A percentile compares a stretch with the other conserved stretches of the same genome.
These are phyloP conservation scores for Listronotus bonariensis DNA, from an alignment of 1,140 invertebrate species.

Conservation along the genomic window DNA sequence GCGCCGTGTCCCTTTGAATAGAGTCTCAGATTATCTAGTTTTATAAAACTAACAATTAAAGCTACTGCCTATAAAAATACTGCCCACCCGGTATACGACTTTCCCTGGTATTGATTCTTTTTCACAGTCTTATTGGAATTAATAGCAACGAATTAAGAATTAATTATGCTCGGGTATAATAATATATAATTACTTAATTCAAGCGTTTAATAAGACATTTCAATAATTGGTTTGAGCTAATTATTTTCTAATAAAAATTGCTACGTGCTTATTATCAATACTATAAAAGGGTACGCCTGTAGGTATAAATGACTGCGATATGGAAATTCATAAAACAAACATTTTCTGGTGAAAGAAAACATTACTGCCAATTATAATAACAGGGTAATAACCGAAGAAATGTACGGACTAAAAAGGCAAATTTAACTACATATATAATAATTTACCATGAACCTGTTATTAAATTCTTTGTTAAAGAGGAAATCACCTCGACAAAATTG, in stretches of 20 bases:
- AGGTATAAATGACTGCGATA: slow-evolving; percentile 3
- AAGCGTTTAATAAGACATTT: slow-evolving; percentile 14
- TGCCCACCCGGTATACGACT: neutral
- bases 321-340: neutral
- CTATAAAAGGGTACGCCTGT: neutral
- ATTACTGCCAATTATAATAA: neutral
- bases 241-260: slow-evolving; percentile 1
- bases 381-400: neutral
- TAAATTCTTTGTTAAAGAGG: too few species aligned
- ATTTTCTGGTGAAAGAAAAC: neutral
- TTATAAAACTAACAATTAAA: too few species aligned
- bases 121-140: neutral
- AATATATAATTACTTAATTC: slow-evolving; percentile 17
- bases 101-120: neutral
- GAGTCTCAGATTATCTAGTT: too few species aligned
- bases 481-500: too few species aligned
- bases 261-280: neutral
- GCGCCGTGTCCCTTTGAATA: too few species aligned
- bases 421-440: too few species aligned
- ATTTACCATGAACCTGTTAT: too few species aligned
- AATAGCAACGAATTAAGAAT: slow-evolving; percentile 4
- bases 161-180: slow-evolving; percentile 12
- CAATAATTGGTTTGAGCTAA: slow-evolving; percentile 14
- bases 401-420: too few species aligned
- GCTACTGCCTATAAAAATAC: too few species aligned